Percentiles rank a stretch among this genome's conserved stretches.
phyloP scores from a whole-genome alignment of 2,888 invertebrate species.

The Cryptocephalus primarius region DNA sequence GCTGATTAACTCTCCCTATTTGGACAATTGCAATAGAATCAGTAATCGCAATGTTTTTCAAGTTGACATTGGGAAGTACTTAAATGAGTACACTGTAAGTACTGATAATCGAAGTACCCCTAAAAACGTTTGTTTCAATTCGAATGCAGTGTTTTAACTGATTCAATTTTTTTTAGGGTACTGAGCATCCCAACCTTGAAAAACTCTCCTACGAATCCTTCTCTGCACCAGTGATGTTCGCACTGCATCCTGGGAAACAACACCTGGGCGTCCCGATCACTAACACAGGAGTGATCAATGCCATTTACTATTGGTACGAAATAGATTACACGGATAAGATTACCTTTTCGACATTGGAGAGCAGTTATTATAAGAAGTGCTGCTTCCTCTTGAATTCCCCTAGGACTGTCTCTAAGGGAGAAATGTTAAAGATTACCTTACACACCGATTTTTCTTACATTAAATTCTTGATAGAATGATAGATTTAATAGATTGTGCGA shows the following conservation, averaged over 20 bases:
- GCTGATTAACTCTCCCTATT: conserved; percentile 48
- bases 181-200: conserved; percentile 44
- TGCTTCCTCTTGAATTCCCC: conserved; percentile 39
- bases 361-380: conserved; percentile 39
- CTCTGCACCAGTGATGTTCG: conserved; percentile 27
- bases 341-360: conserved; percentile 35
- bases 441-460: not conserved
- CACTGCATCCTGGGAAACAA: conserved; percentile 14
- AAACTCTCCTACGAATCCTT: conserved; percentile 36
- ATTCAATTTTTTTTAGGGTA: conserved; percentile 26
- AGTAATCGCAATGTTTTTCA: conserved; percentile 44
- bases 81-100: conserved; percentile 50
- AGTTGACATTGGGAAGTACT: conserved; percentile 43
- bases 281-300: conserved; percentile 38
- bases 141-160: not conserved
- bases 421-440: conserved; percentile 22
- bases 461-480: not conserved
- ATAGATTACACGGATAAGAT: conserved; percentile 37
- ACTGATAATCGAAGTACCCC: not conserved
- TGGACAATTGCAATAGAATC: conserved; percentile 47
- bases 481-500: no score
- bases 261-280: conserved; percentile 20
- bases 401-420: conserved; percentile 26
- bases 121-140: not conserved
- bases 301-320: conserved; percentile 46